phyloP scores from a whole-genome alignment of 2,888 invertebrate species.

The Ephialtes manifestator region DNA sequence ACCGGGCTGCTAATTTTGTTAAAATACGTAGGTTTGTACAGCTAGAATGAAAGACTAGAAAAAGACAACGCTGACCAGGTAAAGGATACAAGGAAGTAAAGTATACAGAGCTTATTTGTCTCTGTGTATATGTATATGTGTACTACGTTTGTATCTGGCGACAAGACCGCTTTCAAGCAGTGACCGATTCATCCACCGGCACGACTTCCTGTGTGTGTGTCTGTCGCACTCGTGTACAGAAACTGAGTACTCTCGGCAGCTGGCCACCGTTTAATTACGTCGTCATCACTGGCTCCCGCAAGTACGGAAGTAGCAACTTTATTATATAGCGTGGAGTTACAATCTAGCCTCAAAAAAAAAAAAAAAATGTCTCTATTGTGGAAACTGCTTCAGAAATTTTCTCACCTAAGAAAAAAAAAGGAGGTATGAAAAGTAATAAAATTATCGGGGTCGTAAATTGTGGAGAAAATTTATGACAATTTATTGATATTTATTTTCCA shows the following conservation, averaged over 20 bases:
- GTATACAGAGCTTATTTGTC: neutral
- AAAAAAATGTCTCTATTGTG: neutral
- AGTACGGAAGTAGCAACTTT: slow-evolving; percentile 13
- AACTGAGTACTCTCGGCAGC: slow-evolving; percentile 37
- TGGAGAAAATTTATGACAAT: too few species aligned
- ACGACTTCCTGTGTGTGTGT: slow-evolving; percentile 65
- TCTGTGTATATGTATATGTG: slow-evolving; percentile 2
- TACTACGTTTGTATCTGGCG: too few species aligned
- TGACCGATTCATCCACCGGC: slow-evolving; percentile 68
- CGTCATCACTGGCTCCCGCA: slow-evolving; percentile 31
- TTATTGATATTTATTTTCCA: too few species aligned
- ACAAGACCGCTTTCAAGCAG: slow-evolving; percentile 59
- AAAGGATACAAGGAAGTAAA: slow-evolving; percentile 32
- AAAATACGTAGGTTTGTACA: slow-evolving; percentile 52
- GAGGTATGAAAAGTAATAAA: neutral
- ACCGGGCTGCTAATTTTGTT: slow-evolving; percentile 64
- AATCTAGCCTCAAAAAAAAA: neutral
- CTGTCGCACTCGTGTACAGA: slow-evolving; percentile 35
- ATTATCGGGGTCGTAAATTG: too few species aligned
- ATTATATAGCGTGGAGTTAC: neutral
- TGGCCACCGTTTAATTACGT: slow-evolving; percentile 58
- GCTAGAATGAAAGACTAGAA: slow-evolving; percentile 23
- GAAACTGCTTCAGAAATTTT: neutral
- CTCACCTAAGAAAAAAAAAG: neutral
- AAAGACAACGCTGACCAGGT: slow-evolving; percentile 20